phyloP scores from a whole-genome alignment of 1,140 invertebrate species.

The Lysiphlebus fabarum region DNA sequence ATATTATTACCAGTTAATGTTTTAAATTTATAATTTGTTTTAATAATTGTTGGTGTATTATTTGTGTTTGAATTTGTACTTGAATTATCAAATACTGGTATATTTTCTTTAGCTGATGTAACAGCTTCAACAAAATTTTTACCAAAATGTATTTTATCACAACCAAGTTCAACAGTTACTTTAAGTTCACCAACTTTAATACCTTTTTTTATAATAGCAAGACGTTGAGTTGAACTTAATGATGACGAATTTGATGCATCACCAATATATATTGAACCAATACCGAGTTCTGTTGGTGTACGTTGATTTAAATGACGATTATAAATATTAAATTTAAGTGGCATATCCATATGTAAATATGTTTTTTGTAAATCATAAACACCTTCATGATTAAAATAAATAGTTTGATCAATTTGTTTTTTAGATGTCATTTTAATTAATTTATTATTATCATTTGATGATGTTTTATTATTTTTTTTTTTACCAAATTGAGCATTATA shows the following conservation, averaged over 20 bases:
- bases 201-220: conserved; percentile 43
- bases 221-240: conserved; percentile 36
- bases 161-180: conserved; percentile 52
- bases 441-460: conserved; percentile 31
- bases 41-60: not conserved
- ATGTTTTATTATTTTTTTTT: conserved; percentile 34
- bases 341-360: conserved; percentile 24
- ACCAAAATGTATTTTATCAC: conserved; percentile 53
- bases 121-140: conserved; percentile 51
- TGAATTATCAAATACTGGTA: conserved; percentile 35
- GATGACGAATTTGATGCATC: conserved; percentile 32
- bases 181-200: conserved; percentile 50
- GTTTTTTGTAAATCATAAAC: conserved; percentile 38
- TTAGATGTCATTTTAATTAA: conserved; percentile 40
- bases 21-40: conserved; percentile 17
- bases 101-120: conserved; percentile 44
- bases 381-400: conserved; percentile 43
- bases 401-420: conserved; percentile 37
- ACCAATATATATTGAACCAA: conserved; percentile 35
- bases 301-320: conserved; percentile 43
- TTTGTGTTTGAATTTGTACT: conserved; percentile 4
- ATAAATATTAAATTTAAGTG: conserved; percentile 43
- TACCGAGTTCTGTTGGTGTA: conserved; percentile 42
- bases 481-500: conserved; percentile 37
- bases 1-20: no score